phyloP scores from a whole-genome alignment of 1,140 invertebrate species.

The Pemphigus obesinymphae region DNA sequence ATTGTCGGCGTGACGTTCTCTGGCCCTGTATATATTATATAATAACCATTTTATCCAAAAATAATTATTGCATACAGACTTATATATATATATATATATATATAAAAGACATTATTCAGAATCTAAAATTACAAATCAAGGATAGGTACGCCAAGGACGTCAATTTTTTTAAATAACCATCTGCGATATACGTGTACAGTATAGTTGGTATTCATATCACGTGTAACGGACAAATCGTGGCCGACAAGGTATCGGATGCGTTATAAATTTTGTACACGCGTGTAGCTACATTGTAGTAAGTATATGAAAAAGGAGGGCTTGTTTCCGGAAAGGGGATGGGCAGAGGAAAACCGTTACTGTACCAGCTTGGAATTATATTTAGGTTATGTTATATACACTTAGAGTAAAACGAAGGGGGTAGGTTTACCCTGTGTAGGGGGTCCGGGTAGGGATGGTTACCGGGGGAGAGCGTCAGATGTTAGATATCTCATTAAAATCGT shows the following conservation, averaged over 20 bases:
- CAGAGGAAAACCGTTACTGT: not conserved
- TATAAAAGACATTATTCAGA: too few species aligned
- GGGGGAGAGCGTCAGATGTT: not conserved
- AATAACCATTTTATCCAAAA: too few species aligned
- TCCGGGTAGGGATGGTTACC: not conserved
- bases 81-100: too few species aligned
- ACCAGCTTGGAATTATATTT: too few species aligned
- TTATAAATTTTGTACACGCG: not conserved
- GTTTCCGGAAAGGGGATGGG: not conserved
- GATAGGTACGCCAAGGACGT: too few species aligned
- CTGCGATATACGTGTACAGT: too few species aligned
- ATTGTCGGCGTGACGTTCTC: too few species aligned
- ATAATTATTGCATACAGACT: too few species aligned
- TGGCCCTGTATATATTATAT: too few species aligned
- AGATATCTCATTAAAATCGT: constrained; percentile 8
- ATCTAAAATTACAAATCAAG: too few species aligned
- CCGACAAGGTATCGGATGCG: not conserved
- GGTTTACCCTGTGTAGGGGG: not conserved
- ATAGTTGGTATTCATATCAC: too few species aligned
- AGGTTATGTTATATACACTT: not conserved
- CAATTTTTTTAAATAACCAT: too few species aligned
- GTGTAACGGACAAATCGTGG: not conserved
- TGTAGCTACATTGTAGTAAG: not conserved
- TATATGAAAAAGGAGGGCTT: not conserved
- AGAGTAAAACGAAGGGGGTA: not conserved